Conservation (phyloP, 2,888 invertebrate species). For the Mesopsocus fuscifrons region DNA sequence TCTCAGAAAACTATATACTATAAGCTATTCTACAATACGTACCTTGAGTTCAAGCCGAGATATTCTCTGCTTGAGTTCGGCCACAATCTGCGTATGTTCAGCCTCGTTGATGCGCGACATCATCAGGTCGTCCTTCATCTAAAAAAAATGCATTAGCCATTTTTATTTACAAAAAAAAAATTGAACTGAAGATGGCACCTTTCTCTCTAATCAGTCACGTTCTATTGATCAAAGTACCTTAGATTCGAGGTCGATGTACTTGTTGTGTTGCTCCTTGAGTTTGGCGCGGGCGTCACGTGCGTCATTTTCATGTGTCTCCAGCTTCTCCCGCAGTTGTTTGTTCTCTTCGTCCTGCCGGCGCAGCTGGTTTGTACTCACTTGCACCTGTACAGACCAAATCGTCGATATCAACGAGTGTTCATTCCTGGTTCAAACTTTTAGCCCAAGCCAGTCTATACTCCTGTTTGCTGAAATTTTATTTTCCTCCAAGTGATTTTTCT, state of each 20-base stretch:
- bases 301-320: conserved; percentile 51
- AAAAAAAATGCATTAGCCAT: conserved; percentile 14
- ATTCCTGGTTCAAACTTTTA: too few species aligned
- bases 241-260: conserved; percentile 38
- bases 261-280: conserved; percentile 66
- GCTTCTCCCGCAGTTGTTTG: conserved; percentile 56
- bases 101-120: conserved; percentile 85
- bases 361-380: conserved; percentile 73
- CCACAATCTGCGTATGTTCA: conserved; percentile 83
- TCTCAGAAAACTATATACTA: too few species aligned
- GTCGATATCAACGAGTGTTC: too few species aligned
- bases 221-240: too few species aligned
- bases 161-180: too few species aligned
- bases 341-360: conserved; percentile 87
- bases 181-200: too few species aligned
- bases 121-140: conserved; percentile 80
- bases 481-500: too few species aligned
- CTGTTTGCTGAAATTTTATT: too few species aligned
- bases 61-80: conserved; percentile 83
- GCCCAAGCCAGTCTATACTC: too few species aligned
- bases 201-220: too few species aligned
- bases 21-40: conserved; percentile 15
- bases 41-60: conserved; percentile 85
- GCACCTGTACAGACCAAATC: too few species aligned
- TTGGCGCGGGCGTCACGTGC: conserved; percentile 59